Evolutionary conservation across 1,140 invertebrate species (phyloP).

Genomic region (Meloidogyne chitwoodi): DNA sequence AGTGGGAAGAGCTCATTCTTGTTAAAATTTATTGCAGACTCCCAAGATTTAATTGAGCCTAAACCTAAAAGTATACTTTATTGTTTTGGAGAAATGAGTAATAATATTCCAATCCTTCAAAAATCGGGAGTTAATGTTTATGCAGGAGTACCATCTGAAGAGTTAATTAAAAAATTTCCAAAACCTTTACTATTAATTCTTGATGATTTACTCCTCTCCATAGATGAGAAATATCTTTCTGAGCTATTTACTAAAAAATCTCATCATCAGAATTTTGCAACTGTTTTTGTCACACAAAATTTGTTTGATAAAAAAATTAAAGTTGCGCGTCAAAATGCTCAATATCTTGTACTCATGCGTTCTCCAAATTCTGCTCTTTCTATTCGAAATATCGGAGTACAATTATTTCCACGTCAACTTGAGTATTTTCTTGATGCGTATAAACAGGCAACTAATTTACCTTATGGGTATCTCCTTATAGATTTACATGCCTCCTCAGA

Average conservation of each 20-base stretch:
- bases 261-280: no score
- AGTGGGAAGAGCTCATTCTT: slow-evolving; percentile 7
- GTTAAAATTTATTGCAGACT: slow-evolving; percentile 21
- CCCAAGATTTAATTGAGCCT: background rate
- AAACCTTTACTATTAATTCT: no score
- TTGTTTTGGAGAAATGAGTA: slow-evolving; percentile 10
- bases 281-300: no score
- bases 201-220: no score
- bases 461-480: slow-evolving; percentile 10
- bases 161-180: background rate
- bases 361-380: slow-evolving; percentile 4
- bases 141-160: slow-evolving; percentile 12
- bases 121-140: slow-evolving; percentile 11
- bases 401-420: slow-evolving; percentile 4
- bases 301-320: no score
- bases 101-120: slow-evolving; percentile 16
- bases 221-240: no score
- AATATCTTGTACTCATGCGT: slow-evolving; percentile 16
- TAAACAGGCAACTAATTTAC: background rate
- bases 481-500: no score
- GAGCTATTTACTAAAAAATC: no score
- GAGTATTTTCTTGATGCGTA: slow-evolving; percentile 14
- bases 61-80: background rate
- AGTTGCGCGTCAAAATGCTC: no score
- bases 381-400: slow-evolving; percentile 2